Evolutionary conservation across 1,140 invertebrate species (phyloP).

Genomic region (Drosophila nannoptera): DNA sequence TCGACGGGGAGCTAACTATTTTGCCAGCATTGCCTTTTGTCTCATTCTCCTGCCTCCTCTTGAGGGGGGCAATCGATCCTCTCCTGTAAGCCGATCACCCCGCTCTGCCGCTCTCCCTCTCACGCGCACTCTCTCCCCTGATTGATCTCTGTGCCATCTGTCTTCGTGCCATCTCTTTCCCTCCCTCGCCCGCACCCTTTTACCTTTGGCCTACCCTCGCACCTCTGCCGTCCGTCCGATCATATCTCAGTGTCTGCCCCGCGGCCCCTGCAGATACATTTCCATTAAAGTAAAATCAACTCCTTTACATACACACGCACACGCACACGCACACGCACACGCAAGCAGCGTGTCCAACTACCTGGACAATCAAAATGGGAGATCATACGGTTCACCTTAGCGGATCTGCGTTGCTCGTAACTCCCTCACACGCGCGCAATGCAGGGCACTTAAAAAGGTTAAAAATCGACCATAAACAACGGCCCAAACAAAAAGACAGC

Average conservation of each 20-base stretch:
- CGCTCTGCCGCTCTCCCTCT: background rate
- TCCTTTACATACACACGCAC: background rate
- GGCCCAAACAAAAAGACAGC: constrained; percentile 34
- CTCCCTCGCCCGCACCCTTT: background rate
- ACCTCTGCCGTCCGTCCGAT: too few relatives aligned
- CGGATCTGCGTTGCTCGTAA: constrained; percentile 14
- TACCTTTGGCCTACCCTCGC: background rate
- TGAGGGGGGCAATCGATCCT: too few relatives aligned
- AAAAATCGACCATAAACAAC: constrained; percentile 58
- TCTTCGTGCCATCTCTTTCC: background rate
- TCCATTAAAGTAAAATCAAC: background rate
- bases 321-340: too few relatives aligned
- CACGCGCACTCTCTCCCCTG: background rate
- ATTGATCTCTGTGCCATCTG: background rate
- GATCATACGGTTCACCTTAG: background rate
- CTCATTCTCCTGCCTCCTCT: background rate
- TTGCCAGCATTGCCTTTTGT: background rate
- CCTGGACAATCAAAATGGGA: background rate
- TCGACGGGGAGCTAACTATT: constrained; percentile 5
- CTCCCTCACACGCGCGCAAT: constrained; percentile 8
- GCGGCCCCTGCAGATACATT: background rate
- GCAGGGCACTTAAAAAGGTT: constrained; percentile 23
- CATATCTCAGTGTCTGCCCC: too few relatives aligned
- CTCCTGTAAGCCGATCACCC: too few relatives aligned
- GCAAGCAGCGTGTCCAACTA: background rate